Percentiles rank a stretch among this genome's conserved stretches.
These are phyloP conservation scores for Eledone cirrhosa DNA, from an alignment of 2,888 invertebrate species.

Conservation along the genomic window DNA sequence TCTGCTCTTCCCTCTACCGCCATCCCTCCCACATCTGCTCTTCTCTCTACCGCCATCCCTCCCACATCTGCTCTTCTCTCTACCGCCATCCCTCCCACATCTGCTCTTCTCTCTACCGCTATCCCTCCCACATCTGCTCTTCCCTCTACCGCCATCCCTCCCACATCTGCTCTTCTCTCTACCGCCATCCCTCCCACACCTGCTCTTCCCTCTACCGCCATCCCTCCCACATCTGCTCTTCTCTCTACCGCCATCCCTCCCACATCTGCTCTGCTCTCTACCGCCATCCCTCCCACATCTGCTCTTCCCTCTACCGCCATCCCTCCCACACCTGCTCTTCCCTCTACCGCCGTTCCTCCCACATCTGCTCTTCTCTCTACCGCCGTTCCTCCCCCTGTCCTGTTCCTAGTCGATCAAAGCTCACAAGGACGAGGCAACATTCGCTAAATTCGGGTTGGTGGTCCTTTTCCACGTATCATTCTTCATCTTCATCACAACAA, in stretches of 20 bases:
- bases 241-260: neutral
- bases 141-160: neutral
- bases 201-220: neutral
- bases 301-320: neutral
- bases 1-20: neutral
- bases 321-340: neutral
- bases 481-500: constrained; percentile 67
- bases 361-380: no score
- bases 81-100: neutral
- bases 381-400: neutral
- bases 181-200: neutral
- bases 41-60: neutral
- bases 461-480: constrained; percentile 66
- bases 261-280: constrained; percentile 11
- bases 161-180: neutral
- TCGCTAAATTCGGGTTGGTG: constrained; percentile 61
- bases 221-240: neutral
- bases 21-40: neutral
- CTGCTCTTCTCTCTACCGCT: neutral
- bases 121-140: neutral
- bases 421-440: constrained; percentile 56
- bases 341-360: neutral
- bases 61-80: neutral
- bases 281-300: no score
- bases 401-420: constrained; percentile 50